These are phyloP conservation scores for Pempheris klunzingeri DNA, from an alignment of 2,797 vertebrate species.

Conservation along the genomic window DNA sequence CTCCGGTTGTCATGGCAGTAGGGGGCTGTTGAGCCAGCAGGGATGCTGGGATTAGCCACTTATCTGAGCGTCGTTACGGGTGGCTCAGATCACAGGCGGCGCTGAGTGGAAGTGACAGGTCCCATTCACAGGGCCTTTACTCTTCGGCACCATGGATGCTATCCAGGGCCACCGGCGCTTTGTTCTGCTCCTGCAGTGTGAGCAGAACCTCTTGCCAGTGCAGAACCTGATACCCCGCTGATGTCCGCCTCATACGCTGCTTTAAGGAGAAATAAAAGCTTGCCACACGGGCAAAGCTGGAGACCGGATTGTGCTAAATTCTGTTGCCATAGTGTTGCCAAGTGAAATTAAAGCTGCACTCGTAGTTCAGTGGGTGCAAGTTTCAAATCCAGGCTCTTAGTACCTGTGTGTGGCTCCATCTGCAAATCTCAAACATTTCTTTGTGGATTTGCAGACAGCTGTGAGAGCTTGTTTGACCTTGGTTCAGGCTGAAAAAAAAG, in stretches of 20 bases:
- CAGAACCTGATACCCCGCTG: constrained; percentile 67
- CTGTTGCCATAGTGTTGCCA: constrained; percentile 58
- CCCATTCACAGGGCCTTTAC: constrained; percentile 73
- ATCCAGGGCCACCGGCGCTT: constrained; percentile 74
- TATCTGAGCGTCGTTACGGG: constrained; percentile 76
- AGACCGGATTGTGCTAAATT: constrained; percentile 55
- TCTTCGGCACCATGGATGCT: constrained; percentile 65
- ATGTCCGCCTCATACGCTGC: constrained; percentile 47
- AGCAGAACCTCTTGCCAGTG: constrained; percentile 67
- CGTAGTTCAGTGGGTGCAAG: constrained; percentile 59
- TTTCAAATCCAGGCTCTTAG: constrained; percentile 53
- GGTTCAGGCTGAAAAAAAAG: constrained; percentile 21
- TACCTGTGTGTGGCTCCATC: constrained; percentile 47
- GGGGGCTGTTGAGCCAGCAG: constrained; percentile 65
- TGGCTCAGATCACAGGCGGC: constrained; percentile 80
- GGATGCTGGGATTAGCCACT: constrained; percentile 81
- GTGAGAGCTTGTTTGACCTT: constrained; percentile 47
- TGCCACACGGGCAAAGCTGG: constrained; percentile 55
- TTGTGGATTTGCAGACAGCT: constrained; percentile 29
- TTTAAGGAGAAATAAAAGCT: constrained; percentile 66
- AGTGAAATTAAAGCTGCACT: constrained; percentile 60
- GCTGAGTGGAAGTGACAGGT: constrained; percentile 82
- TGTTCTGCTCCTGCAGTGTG: constrained; percentile 67
- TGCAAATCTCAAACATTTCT: constrained; percentile 40
- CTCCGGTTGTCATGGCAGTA: constrained; percentile 74